Evolutionary conservation across 1,140 invertebrate species (phyloP).

Genomic region (Brachionus sp.): DNA sequence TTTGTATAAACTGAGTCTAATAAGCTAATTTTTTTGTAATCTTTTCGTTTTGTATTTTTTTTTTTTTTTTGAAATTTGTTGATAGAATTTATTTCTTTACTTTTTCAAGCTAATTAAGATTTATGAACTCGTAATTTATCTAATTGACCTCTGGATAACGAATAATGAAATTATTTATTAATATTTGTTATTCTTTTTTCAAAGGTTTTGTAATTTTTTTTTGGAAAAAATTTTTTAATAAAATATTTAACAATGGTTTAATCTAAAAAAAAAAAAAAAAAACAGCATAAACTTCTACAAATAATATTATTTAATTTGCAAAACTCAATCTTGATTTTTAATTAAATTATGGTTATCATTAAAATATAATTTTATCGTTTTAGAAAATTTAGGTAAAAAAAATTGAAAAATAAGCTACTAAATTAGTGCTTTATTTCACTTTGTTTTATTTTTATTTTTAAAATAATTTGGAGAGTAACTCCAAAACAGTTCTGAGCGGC

Average conservation of each 20-base stretch:
- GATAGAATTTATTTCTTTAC: not conserved
- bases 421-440: no score
- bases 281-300: no score
- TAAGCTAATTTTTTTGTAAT: not conserved
- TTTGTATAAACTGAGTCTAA: slow-evolving; percentile 10
- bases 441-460: no score
- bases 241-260: slow-evolving; percentile 1
- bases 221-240: not conserved
- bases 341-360: no score
- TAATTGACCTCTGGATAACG: not conserved
- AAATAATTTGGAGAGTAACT: no score
- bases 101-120: not conserved
- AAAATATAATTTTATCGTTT: no score
- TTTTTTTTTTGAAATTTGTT: not conserved
- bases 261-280: no score
- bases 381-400: no score
- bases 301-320: no score
- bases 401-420: no score
- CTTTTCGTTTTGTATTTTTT: not conserved
- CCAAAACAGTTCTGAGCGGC: no score
- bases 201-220: not conserved
- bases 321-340: no score
- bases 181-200: not conserved
- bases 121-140: not conserved
- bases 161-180: not conserved